These are phyloP conservation scores for Emydoidea blandingii DNA, from an alignment of 2,797 vertebrate genomes.

Conservation along the genomic window DNA sequence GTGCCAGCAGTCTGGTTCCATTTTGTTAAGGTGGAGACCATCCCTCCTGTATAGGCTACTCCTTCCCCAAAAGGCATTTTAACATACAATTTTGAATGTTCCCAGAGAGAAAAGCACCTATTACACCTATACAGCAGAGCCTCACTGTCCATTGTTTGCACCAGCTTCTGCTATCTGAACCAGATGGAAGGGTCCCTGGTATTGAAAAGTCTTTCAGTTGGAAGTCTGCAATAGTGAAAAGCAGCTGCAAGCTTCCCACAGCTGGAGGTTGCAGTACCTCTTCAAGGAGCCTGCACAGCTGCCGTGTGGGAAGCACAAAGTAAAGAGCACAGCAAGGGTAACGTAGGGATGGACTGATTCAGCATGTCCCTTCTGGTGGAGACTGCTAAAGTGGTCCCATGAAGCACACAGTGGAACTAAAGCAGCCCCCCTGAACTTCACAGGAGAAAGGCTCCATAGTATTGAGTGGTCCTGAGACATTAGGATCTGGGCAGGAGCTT, in stretches of 20 bases:
- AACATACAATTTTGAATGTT: background rate
- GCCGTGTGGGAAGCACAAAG: background rate
- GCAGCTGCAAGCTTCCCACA: background rate
- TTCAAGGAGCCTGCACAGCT: background rate
- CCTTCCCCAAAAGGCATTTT: background rate
- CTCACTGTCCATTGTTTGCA: background rate
- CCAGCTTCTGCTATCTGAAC: background rate
- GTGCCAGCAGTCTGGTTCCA: background rate
- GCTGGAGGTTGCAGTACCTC: accelerated
- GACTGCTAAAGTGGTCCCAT: background rate
- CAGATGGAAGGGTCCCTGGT: background rate
- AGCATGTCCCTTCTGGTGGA: background rate
- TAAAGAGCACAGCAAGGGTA: background rate
- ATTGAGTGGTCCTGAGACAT: background rate
- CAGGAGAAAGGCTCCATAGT: background rate
- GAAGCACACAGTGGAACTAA: accelerated
- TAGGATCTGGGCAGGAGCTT: background rate
- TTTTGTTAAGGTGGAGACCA: background rate
- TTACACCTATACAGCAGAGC: background rate
- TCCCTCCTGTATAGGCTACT: background rate
- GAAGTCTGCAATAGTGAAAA: background rate
- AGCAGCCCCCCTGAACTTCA: accelerated
- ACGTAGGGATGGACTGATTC: background rate
- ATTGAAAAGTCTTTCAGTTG: background rate
- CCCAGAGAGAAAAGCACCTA: background rate